These are phyloP conservation scores for Siniperca knerii DNA, from an alignment of 2,113 vertebrate species.

Conservation along the genomic window DNA sequence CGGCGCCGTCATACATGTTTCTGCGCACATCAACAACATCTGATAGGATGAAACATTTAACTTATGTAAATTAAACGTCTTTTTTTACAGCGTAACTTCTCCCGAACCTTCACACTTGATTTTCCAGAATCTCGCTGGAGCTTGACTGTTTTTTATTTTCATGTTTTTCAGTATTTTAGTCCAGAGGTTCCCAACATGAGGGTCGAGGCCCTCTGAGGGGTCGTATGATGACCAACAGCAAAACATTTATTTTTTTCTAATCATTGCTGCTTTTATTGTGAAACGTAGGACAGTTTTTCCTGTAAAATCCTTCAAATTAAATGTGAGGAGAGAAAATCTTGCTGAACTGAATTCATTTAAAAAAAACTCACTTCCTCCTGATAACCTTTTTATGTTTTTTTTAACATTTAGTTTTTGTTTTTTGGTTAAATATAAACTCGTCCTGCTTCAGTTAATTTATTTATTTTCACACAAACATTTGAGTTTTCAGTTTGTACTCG, in stretches of 20 bases:
- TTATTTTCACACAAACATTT: neutral
- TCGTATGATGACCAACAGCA: neutral
- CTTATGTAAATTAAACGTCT: too few species aligned
- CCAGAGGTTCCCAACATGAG: neutral
- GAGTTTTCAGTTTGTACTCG: too few species aligned
- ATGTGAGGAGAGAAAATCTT: conserved; percentile 9
- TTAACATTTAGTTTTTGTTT: neutral
- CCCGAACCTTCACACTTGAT: neutral
- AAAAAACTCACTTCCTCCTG: neutral
- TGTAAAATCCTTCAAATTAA: conserved; percentile 25
- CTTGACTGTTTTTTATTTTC: neutral
- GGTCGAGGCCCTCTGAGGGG: neutral
- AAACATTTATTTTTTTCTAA: neutral
- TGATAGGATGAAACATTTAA: neutral
- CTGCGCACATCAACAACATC: neutral
- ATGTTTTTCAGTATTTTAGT: conserved; percentile 8
- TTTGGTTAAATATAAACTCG: neutral
- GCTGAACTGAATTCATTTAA: too few species aligned
- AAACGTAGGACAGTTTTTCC: conserved; percentile 12
- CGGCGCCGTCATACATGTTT: neutral
- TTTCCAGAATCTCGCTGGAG: conserved; percentile 31
- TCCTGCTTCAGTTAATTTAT: neutral
- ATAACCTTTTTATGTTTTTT: neutral
- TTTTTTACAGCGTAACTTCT: neutral
- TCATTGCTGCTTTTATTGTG: conserved; percentile 33